phyloP scores from a whole-genome alignment of 2,888 invertebrate genomes.

The Macrosiphum euphorbiae region DNA sequence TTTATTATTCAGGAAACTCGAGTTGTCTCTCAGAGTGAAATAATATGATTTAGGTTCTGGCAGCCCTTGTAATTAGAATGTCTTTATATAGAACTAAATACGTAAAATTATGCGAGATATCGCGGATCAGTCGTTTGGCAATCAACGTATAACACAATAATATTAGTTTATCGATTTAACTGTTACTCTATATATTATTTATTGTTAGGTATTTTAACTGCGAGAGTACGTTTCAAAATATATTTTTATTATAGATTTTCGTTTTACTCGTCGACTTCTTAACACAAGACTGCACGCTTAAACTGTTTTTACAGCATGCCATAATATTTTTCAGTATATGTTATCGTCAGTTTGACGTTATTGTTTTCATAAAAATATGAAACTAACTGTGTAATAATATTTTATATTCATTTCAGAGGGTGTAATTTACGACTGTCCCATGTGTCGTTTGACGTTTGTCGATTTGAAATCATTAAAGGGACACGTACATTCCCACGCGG shows the following conservation, averaged over 20 bases:
- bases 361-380: not conserved
- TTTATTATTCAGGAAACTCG: not conserved
- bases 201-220: not conserved
- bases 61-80: not conserved
- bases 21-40: not conserved
- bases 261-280: not conserved
- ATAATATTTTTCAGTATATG: not conserved
- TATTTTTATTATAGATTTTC: not conserved
- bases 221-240: not conserved
- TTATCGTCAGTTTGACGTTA: too few relatives aligned
- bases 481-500: conserved; percentile 77
- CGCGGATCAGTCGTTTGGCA: not conserved
- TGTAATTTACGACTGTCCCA: conserved; percentile 78
- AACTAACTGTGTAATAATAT: conserved; percentile 1
- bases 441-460: conserved; percentile 79
- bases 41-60: not conserved
- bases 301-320: not conserved
- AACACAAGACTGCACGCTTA: not conserved
- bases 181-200: not conserved
- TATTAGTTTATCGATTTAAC: not conserved
- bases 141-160: not conserved
- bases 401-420: conserved; percentile 62
- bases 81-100: not conserved
- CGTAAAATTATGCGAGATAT: not conserved
- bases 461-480: conserved; percentile 77